Conservation (phyloP, 2,797 vertebrate genomes). For the Pyrrhura leucotis region DNA sequence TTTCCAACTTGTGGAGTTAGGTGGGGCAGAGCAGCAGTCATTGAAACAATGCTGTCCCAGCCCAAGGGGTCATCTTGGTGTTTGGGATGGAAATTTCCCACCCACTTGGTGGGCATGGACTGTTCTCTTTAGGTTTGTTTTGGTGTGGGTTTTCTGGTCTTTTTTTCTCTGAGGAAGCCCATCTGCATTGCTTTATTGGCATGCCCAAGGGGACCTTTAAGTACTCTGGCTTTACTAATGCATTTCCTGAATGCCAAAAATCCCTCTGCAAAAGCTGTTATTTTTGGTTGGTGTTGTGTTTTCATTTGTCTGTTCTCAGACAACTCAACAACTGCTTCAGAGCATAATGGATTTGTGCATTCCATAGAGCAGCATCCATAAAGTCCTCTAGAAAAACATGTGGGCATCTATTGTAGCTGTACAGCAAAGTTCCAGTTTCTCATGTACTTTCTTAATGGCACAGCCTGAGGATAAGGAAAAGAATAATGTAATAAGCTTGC, state of each 20-base stretch:
- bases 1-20: neutral
- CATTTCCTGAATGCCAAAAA: slow-evolving; percentile 13
- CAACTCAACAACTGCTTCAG: neutral
- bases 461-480: neutral
- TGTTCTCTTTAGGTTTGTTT: neutral
- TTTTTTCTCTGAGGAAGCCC: neutral
- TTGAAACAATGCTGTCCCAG: neutral
- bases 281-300: slow-evolving; percentile 19
- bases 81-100: neutral
- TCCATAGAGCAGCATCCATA: neutral
- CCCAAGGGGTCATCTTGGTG: neutral
- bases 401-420: neutral
- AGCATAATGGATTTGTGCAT: slow-evolving; percentile 3
- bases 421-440: neutral
- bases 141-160: neutral
- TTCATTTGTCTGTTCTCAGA: slow-evolving; percentile 33
- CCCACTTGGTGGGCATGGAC: neutral
- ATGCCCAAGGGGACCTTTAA: neutral
- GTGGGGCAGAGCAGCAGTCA: neutral
- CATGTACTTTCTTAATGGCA: neutral
- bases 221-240: neutral
- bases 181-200: neutral
- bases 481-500: neutral
- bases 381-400: neutral
- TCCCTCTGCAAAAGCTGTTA: neutral